Evolutionary conservation across 2,113 vertebrate genomes (phyloP).

Genomic region (Desmodus rotundus): DNA sequence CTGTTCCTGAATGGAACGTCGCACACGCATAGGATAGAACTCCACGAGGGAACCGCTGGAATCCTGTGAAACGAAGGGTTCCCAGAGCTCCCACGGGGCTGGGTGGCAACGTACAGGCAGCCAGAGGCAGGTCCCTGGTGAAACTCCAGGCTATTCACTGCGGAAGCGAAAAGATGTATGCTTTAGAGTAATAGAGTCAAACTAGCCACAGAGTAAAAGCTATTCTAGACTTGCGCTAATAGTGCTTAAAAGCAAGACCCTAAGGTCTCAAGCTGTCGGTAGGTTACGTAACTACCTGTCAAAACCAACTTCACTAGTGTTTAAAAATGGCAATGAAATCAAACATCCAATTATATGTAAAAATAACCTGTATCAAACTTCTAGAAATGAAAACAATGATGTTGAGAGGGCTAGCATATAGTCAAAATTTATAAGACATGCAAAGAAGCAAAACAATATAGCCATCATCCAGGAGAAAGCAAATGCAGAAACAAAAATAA

Average conservation of each 20-base stretch:
- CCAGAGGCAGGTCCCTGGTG: background rate
- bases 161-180: background rate
- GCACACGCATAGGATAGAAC: background rate
- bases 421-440: background rate
- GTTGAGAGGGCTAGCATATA: background rate
- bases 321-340: background rate
- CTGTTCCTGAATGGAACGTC: background rate
- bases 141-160: background rate
- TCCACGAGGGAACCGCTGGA: background rate
- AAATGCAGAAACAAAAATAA: background rate
- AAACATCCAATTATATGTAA: background rate
- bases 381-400: background rate
- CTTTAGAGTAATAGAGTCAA: background rate
- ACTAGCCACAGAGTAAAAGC: background rate
- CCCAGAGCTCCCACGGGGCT: background rate
- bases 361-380: background rate
- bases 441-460: background rate
- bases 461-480: background rate
- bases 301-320: background rate
- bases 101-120: background rate
- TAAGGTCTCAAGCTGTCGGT: background rate
- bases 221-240: background rate
- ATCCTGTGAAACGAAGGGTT: background rate
- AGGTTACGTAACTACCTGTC: background rate
- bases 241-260: background rate